Evolutionary conservation across 2,888 invertebrate genomes (phyloP).

Genomic region (Noctua janthe): DNA sequence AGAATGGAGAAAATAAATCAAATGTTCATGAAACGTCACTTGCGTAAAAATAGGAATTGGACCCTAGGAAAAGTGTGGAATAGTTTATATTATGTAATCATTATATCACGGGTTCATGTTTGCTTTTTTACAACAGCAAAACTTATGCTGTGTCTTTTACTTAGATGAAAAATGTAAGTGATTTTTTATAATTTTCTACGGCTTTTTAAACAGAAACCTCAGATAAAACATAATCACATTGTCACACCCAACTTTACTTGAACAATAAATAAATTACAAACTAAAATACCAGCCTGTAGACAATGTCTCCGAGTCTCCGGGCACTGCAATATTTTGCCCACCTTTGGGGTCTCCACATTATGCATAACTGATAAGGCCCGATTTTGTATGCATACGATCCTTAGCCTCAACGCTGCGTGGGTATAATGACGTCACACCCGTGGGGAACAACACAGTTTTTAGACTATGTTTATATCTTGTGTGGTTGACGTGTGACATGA

Average conservation of each 20-base stretch:
- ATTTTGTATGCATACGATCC: slow-evolving; percentile 91
- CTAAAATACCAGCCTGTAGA: slow-evolving; percentile 60
- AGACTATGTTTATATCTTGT: slow-evolving; percentile 64
- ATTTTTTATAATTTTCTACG: not conserved
- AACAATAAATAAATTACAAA: slow-evolving; percentile 36
- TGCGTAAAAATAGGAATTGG: not conserved
- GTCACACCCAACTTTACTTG: not conserved
- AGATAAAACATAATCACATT: not conserved
- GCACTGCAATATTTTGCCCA: slow-evolving; percentile 89
- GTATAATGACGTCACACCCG: slow-evolving; percentile 84
- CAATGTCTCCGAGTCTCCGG: slow-evolving; percentile 71
- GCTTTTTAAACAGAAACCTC: too few relatives aligned
- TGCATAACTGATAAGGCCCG: slow-evolving; percentile 90
- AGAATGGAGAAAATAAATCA: too few relatives aligned
- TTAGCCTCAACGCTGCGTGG: slow-evolving; percentile 78
- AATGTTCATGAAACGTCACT: not conserved
- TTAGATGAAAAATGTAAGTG: not conserved
- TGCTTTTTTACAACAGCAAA: not conserved
- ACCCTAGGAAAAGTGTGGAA: not conserved
- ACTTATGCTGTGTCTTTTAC: not conserved
- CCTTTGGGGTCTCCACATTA: slow-evolving; percentile 90
- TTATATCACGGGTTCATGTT: too few relatives aligned
- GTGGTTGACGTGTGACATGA: slow-evolving; percentile 9
- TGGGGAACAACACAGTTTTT: slow-evolving; percentile 79
- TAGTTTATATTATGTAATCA: not conserved